These are phyloP conservation scores for Schizopygopsis malacanthus DNA, from an alignment of 2,797 vertebrate genomes.

Conservation along the genomic window DNA sequence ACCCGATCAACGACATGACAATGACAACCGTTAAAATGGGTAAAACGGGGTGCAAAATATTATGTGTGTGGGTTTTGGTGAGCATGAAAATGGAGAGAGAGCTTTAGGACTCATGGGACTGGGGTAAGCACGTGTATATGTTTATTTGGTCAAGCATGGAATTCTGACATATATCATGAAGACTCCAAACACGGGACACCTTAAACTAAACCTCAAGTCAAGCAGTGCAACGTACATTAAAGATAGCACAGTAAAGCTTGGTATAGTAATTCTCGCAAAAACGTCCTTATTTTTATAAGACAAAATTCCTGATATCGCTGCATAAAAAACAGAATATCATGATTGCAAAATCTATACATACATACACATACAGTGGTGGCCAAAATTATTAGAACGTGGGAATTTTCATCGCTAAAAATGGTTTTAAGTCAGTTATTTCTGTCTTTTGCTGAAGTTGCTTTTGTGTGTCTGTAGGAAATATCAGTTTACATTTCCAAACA, in stretches of 20 bases:
- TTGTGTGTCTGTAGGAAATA: too few relatives aligned
- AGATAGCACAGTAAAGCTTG: neutral
- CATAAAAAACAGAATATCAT: too few relatives aligned
- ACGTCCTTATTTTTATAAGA: neutral
- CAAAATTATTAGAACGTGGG: too few relatives aligned
- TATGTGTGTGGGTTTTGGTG: constrained; percentile 18
- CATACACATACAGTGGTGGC: too few relatives aligned
- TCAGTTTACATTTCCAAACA: too few relatives aligned
- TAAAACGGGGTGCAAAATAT: constrained; percentile 23
- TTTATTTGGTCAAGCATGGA: constrained; percentile 21
- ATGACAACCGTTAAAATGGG: constrained; percentile 14
- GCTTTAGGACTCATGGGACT: neutral
- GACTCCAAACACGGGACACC: neutral
- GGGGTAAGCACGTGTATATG: neutral
- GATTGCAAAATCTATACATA: too few relatives aligned
- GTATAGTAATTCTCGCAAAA: neutral
- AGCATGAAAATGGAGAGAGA: constrained; percentile 7
- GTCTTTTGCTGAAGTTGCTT: too few relatives aligned
- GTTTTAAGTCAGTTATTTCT: too few relatives aligned
- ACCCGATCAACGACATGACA: constrained; percentile 12
- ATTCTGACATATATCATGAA: constrained; percentile 5
- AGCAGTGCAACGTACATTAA: neutral
- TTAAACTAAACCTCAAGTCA: constrained; percentile 23
- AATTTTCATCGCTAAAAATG: too few relatives aligned
- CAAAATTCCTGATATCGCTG: neutral